Evolutionary conservation across 2,113 vertebrate species (phyloP).

Genomic region (Antigone vipio): DNA sequence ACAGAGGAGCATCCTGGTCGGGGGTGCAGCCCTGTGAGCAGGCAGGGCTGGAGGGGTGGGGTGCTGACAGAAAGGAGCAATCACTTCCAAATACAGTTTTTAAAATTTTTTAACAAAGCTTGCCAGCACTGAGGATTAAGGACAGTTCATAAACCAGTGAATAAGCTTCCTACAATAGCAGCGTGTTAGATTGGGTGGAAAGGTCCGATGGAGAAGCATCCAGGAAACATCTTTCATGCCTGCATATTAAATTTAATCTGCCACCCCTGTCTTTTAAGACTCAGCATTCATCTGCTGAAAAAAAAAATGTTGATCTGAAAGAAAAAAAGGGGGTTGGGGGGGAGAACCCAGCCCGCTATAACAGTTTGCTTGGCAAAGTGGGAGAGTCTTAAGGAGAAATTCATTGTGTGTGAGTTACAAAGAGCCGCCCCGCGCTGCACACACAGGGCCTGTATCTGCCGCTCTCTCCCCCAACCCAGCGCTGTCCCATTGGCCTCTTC

Average conservation of each 20-base stretch:
- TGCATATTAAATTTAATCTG: slow-evolving; percentile 89
- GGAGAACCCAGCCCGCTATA: not conserved
- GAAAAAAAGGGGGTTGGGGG: not conserved
- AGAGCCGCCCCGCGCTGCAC: not conserved
- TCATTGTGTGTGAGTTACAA: slow-evolving; percentile 47
- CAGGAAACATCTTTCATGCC: slow-evolving; percentile 91
- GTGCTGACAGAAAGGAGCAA: slow-evolving; percentile 65
- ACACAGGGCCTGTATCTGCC: not conserved
- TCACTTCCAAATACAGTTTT: slow-evolving; percentile 46
- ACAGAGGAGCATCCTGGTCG: not conserved
- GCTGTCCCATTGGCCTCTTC: slow-evolving; percentile 76
- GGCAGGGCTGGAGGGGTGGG: not conserved
- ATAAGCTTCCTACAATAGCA: slow-evolving; percentile 79
- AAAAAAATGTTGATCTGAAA: slow-evolving; percentile 57
- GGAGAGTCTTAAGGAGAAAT: slow-evolving; percentile 49
- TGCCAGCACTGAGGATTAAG: slow-evolving; percentile 78
- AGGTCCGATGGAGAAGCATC: slow-evolving; percentile 74
- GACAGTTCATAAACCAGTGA: slow-evolving; percentile 78
- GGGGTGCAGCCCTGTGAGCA: not conserved
- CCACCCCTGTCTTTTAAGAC: slow-evolving; percentile 64
- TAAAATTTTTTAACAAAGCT: slow-evolving; percentile 57
- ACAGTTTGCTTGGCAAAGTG: slow-evolving; percentile 55
- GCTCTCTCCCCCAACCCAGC: not conserved
- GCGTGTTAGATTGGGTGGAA: slow-evolving; percentile 75
- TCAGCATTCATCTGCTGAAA: slow-evolving; percentile 60